Evolutionary conservation across 2,113 vertebrate genomes (phyloP), one percentile per base, ranked within the genome.

Genomic region (Pterocles orientalis): DNA sequence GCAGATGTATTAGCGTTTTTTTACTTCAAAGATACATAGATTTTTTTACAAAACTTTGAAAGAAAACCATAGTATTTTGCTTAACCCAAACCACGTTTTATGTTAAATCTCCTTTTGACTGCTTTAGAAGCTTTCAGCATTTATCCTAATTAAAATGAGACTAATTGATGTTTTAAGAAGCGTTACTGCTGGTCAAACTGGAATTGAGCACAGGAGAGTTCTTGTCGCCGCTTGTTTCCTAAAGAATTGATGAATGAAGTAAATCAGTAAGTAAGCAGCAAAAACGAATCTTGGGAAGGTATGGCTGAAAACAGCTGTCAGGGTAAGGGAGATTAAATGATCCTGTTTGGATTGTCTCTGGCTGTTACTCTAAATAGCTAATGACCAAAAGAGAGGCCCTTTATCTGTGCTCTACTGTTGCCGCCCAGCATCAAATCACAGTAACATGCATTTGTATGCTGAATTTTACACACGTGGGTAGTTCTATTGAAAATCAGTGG

Each of bases 401-500:
- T 78, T 62, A 6, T 65, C 9, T 66, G 48, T 54, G 57, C 77
- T 58, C n/a, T 16, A 28, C 76, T 25, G 16, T 83, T 91, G 72
- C 51, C 16, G 0, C 64, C 75, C 75, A 29, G 1, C 82, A 25
- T 61, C 62, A 41, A 25, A 19, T 79, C 88, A 14, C 50, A 47
- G 60, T 19, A 62, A 28, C 25, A 0, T 20, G 62, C 7, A 8
- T 93, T 82, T 82, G 51, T 75, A 62, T 57, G 10, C 70, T 48
- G 70, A 18, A 48, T 93, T 88, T 90, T 73, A 20, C 66, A 88
- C 71, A 48, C 88, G 25, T 88, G 92, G 75, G 4, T 80, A 15
- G 4, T 19, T 79, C 61, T 50, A 41, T 90, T 92, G 92, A 78
- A 90, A 91, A 92, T 93, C 92, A n/a, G 58, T 83, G 73, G 39